Evolutionary conservation across 1,140 invertebrate species (phyloP).

Genomic region (Drosophila willistoni): DNA sequence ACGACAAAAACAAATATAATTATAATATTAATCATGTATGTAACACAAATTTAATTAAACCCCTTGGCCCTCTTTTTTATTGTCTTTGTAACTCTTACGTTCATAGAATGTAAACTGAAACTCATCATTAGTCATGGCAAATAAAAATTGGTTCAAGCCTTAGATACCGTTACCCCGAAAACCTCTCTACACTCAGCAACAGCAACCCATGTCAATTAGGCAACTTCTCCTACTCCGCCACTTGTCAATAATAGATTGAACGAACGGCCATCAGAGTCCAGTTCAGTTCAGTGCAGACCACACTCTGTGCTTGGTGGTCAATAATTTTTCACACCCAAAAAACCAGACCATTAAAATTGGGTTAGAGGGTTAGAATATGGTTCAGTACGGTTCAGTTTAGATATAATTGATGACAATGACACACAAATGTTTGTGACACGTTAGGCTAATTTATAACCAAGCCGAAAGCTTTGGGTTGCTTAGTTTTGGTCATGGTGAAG

Average conservation of each 20-base stretch:
- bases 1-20: background rate
- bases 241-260: slow-evolving; percentile 6
- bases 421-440: slow-evolving; percentile 68
- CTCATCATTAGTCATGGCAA: slow-evolving; percentile 43
- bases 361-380: slow-evolving; percentile 13
- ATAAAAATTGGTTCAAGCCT: slow-evolving; percentile 34
- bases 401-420: slow-evolving; percentile 41
- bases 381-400: slow-evolving; percentile 20
- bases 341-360: slow-evolving; percentile 59
- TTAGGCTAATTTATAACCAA: slow-evolving; percentile 59
- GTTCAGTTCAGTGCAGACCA: background rate
- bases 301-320: slow-evolving; percentile 28
- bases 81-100: background rate
- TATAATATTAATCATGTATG: background rate
- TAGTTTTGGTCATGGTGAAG: too few relatives aligned
- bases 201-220: slow-evolving; percentile 57
- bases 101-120: slow-evolving; percentile 9
- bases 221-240: background rate
- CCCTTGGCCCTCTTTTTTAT: background rate
- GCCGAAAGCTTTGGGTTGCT: background rate
- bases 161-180: slow-evolving; percentile 7
- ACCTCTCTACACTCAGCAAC: background rate
- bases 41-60: slow-evolving; percentile 14
- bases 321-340: slow-evolving; percentile 66
- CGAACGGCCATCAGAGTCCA: slow-evolving; percentile 20